phyloP scores from a whole-genome alignment of 2,888 invertebrate genomes.

The Gari tellinella region DNA sequence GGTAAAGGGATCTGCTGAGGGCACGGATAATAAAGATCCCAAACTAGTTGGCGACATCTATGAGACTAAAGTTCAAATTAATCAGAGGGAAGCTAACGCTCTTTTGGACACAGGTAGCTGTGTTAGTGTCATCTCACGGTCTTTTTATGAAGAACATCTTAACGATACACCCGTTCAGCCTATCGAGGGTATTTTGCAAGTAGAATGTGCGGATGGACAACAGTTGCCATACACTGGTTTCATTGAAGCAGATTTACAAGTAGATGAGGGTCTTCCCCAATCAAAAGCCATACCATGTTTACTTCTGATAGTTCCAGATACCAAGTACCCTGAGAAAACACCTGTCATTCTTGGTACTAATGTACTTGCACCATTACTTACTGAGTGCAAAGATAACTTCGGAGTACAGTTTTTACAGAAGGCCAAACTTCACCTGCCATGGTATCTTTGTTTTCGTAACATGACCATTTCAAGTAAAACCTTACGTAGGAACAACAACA shows the following conservation, averaged over 20 bases:
- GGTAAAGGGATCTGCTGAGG: no score
- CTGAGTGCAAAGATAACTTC: conserved; percentile 8
- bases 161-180: background rate
- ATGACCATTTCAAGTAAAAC: conserved; percentile 7
- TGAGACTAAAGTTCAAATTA: conserved; percentile 3
- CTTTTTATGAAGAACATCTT: conserved; percentile 6
- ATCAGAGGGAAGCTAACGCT: conserved; percentile 5
- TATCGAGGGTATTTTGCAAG: background rate
- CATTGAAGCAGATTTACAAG: conserved; percentile 8
- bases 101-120: no score
- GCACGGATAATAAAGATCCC: no score
- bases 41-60: conserved; percentile 24
- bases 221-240: no score
- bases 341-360: conserved; percentile 12
- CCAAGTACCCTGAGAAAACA: conserved; percentile 2
- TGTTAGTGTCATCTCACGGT: no score
- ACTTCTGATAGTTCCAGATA: no score
- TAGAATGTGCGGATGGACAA: conserved; percentile 36
- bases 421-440: conserved; percentile 18
- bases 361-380: no score
- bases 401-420: conserved; percentile 26
- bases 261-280: background rate
- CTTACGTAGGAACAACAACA: background rate
- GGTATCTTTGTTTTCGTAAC: no score
- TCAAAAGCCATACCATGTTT: no score